Conservation (phyloP, 2,797 vertebrate species). For the Artibeus jamaicensis region DNA sequence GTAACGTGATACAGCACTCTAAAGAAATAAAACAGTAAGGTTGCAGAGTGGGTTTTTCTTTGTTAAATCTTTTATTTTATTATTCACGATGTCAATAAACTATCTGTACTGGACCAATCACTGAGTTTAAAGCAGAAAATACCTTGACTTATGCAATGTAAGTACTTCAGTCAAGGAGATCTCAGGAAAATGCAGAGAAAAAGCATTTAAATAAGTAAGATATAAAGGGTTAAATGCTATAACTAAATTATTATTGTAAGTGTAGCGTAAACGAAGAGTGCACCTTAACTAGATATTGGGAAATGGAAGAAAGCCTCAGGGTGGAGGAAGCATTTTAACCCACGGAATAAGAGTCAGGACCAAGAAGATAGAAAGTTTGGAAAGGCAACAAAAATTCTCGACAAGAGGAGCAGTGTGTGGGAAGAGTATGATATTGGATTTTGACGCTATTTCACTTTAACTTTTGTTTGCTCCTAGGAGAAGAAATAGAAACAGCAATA, state of each 20-base stretch:
- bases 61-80: neutral
- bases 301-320: neutral
- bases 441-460: neutral
- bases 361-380: neutral
- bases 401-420: neutral
- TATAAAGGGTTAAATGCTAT: neutral
- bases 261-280: neutral
- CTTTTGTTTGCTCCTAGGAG: neutral
- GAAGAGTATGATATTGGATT: neutral
- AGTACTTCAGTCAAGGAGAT: neutral
- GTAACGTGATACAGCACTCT: neutral
- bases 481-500: neutral
- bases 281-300: neutral
- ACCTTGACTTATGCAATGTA: neutral
- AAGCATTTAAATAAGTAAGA: neutral
- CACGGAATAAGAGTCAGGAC: neutral
- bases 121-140: neutral
- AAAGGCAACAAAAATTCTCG: neutral
- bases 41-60: neutral
- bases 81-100: neutral
- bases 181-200: neutral
- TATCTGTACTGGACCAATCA: neutral
- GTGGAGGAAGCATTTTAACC: neutral
- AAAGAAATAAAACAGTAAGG: neutral
- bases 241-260: neutral